Conservation (phyloP, 2,888 invertebrate species). For the Cantharis rufa region DNA sequence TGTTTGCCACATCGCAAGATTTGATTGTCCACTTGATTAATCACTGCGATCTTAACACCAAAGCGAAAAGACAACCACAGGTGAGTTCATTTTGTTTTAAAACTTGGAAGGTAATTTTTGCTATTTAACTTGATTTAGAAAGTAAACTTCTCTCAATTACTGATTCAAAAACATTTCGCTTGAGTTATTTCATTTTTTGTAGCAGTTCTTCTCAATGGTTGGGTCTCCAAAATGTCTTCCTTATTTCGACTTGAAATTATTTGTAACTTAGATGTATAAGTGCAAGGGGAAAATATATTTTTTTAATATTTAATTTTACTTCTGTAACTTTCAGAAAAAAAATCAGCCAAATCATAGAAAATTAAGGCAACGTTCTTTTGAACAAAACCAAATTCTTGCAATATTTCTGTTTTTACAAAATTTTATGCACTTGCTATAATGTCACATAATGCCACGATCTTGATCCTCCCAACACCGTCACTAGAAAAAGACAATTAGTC, state of each 20-base stretch:
- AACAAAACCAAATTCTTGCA: no score
- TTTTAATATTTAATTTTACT: no score
- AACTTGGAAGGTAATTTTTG: background rate
- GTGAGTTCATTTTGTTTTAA: slow-evolving; percentile 43
- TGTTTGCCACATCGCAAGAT: slow-evolving; percentile 72
- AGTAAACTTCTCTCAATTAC: background rate
- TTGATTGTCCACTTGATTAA: slow-evolving; percentile 82
- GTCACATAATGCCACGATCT: background rate
- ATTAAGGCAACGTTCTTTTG: no score
- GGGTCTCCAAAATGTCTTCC: no score
- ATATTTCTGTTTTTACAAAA: background rate
- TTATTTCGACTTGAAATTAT: no score
- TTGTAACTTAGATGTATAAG: no score
- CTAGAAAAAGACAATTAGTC: no score
- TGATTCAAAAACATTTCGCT: background rate
- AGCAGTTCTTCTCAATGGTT: background rate
- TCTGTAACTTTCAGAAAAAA: no score
- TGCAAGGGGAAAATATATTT: no score
- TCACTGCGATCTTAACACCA: slow-evolving; percentile 85
- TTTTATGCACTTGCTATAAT: background rate
- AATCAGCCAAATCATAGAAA: no score
- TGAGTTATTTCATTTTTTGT: background rate
- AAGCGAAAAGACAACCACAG: slow-evolving; percentile 78
- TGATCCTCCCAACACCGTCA: no score
- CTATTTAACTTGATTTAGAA: background rate